Evolutionary conservation across 2,797 vertebrate genomes (phyloP).

Genomic region (Mallotus villosus): DNA sequence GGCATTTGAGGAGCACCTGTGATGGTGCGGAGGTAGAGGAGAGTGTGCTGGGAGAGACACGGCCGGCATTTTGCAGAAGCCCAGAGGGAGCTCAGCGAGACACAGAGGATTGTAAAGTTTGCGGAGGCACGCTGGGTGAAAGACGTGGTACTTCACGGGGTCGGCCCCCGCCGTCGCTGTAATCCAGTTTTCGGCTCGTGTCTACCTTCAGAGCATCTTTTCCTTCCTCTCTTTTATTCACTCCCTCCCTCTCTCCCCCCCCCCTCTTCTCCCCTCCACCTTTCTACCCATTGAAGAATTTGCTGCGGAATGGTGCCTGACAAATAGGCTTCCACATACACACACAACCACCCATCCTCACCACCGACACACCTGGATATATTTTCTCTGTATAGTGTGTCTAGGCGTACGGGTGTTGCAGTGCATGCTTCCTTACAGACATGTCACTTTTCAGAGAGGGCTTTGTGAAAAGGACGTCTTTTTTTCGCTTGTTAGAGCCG

Average conservation of each 20-base stretch:
- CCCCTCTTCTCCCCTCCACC: background rate
- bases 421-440: too few species aligned
- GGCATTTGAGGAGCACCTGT: too few species aligned
- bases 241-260: background rate
- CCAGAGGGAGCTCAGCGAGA: too few species aligned
- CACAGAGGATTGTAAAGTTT: too few species aligned
- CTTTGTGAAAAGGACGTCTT: too few species aligned
- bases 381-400: background rate
- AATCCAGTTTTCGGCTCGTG: slow-evolving; percentile 27
- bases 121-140: background rate
- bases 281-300: slow-evolving; percentile 31
- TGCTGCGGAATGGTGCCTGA: slow-evolving; percentile 30
- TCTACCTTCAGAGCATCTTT: slow-evolving; percentile 15
- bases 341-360: slow-evolving; percentile 33
- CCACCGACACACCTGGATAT: slow-evolving; percentile 20
- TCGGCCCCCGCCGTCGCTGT: slow-evolving; percentile 15
- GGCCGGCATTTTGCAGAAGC: too few species aligned
- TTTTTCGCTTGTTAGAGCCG: too few species aligned
- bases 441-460: too few species aligned
- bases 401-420: too few species aligned
- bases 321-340: slow-evolving; percentile 38
- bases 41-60: too few species aligned
- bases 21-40: too few species aligned
- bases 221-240: slow-evolving; percentile 21
- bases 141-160: slow-evolving; percentile 18